Base-by-base conservation (phyloP, 2,888 invertebrate genomes). In the Hirtodrosophila trivittata region DNA sequence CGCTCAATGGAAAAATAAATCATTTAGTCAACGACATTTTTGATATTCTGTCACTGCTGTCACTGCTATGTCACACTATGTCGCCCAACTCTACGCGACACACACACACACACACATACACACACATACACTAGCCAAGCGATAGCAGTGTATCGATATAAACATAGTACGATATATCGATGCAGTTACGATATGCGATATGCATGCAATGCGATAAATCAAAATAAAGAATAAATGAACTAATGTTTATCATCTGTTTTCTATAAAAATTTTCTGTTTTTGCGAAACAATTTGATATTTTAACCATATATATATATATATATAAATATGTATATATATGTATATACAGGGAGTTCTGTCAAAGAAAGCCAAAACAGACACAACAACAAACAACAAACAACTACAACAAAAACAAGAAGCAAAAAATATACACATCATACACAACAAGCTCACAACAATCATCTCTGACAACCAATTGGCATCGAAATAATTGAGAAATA, bases 241-340 rank as follows among this genome's bases (percentile, higher is more conserved):
- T 83, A 86, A 86, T 86, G 87, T 87, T 86, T 86, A 87, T 86
- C 86, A 86, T 87, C 87, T 82, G 66, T 71, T 69, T 71, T 60
- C 62, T 58, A 65, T 41, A 49, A 43, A 52, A 63, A 41, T 76
- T 65, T 75, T 67, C 58, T 64, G 57, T 78, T 75, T 71, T 81
- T 65, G 56, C 63, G 41, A 58, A 52, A 38, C 42, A 59, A 66
- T 63, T 72, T 26, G 57, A 49, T 63, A 54, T 60, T 72, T 39
- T 62, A n/a, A n/a, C n/a, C n/a, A n/a, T n/a, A n/a, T 43, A 49
- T 60, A 51, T 37, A 28, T 52, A 49, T 64, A 50, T 62, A 50
- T 38, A 28, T 77, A 75, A 78, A 86, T 81, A 75, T 85, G 86
- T 5, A 28, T 52, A 52, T 69, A 50, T 62, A 50, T 41, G 21